phyloP scores from a whole-genome alignment of 2,888 invertebrate species.

The Melinaea marsaeus region DNA sequence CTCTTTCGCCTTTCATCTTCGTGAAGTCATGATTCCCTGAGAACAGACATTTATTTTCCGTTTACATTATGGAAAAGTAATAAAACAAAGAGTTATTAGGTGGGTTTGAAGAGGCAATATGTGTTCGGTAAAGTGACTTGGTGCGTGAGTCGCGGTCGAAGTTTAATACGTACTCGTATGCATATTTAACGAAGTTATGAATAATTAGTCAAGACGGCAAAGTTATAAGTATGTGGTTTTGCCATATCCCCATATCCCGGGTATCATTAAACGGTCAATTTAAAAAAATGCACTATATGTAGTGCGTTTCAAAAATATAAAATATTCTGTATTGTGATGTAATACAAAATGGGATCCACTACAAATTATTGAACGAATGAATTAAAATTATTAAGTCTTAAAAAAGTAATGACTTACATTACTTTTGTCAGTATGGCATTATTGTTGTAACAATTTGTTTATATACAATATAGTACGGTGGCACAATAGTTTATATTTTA shows the following conservation, averaged over 20 bases:
- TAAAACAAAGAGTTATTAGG: slow-evolving; percentile 44
- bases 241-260: slow-evolving; percentile 9
- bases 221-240: slow-evolving; percentile 17
- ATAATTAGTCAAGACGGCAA: slow-evolving; percentile 26
- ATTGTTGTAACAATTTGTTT: too few relatives aligned
- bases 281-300: not conserved
- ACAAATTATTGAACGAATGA: too few relatives aligned
- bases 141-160: slow-evolving; percentile 25
- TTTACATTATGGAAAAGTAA: slow-evolving; percentile 43
- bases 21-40: slow-evolving; percentile 52
- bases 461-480: too few relatives aligned
- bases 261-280: slow-evolving; percentile 9
- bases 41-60: slow-evolving; percentile 44
- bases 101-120: slow-evolving; percentile 26
- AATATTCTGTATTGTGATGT: too few relatives aligned
- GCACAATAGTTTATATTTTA: too few relatives aligned
- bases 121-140: slow-evolving; percentile 27
- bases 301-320: too few relatives aligned
- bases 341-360: too few relatives aligned
- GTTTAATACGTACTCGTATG: slow-evolving; percentile 24
- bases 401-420: too few relatives aligned
- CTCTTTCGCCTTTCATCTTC: slow-evolving; percentile 48
- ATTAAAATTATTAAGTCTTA: too few relatives aligned
- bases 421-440: too few relatives aligned
- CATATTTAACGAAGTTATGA: slow-evolving; percentile 29